A percentile compares a stretch with the other conserved stretches of the same genome.
phyloP scores from a whole-genome alignment of 2,797 vertebrate species.

The Acestrorhynchus altus region DNA sequence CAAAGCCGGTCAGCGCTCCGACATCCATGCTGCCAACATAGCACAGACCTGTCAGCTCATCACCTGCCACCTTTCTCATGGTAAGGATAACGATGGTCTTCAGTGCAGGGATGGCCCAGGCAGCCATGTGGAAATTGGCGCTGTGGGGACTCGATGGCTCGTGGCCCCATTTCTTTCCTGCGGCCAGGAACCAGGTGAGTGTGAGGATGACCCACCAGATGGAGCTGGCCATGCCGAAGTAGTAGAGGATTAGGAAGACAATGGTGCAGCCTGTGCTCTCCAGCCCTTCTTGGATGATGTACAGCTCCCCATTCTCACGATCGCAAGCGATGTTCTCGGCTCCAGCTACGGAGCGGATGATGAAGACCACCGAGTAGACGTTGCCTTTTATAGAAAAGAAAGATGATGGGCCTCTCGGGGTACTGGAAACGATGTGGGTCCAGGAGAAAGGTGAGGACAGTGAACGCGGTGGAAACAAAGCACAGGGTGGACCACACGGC shows the following conservation, averaged over 20 bases:
- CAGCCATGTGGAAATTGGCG: conserved; percentile 97
- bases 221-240: conserved; percentile 97
- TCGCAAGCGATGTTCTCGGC: conserved; percentile 95
- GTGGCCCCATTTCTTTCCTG: conserved; percentile 97
- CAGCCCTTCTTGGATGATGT: conserved; percentile 95
- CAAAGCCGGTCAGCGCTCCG: conserved; percentile 89
- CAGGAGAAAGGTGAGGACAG: conserved; percentile 94
- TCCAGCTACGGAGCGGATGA: conserved; percentile 92
- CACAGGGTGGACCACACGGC: conserved; percentile 95
- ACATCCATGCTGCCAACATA: conserved; percentile 93
- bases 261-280: conserved; percentile 97
- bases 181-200: conserved; percentile 97
- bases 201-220: conserved; percentile 99
- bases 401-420: conserved; percentile 97
- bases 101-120: conserved; percentile 95
- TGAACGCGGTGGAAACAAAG: conserved; percentile 96
- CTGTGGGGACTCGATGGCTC: conserved; percentile 97
- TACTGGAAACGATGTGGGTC: conserved; percentile 98
- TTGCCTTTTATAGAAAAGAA: conserved; percentile 99
- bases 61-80: conserved; percentile 94
- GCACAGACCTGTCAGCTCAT: conserved; percentile 95
- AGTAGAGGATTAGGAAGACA: conserved; percentile 97
- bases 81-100: conserved; percentile 96
- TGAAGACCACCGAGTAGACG: conserved; percentile 94
- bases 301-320: conserved; percentile 90